Base-by-base conservation (phyloP, 2,113 vertebrate species). In the Pogonocichla stellata region DNA sequence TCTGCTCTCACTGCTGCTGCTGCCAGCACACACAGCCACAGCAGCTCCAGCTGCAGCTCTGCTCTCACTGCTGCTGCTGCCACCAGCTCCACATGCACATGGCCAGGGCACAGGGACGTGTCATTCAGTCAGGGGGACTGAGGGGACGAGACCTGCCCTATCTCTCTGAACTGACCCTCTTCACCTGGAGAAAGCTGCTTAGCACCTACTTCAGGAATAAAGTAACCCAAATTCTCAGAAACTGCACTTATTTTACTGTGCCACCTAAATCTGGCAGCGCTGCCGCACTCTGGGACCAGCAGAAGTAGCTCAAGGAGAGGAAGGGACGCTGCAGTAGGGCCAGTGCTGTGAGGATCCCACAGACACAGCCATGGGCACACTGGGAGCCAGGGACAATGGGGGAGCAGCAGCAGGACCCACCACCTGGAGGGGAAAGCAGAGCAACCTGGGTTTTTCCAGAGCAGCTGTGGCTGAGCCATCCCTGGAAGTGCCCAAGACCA, bases 221-320 rank as follows among this genome's bases (percentile, higher is more conserved):
- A 50, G 20, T 25, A 89, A 78, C 78, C 69, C 74, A 28, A 61
- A 87, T 87, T 80, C 73, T 53, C 81, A 58, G 79, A 54, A 77
- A 48, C 60, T 31, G 38, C 77, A 40, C 43, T 66, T 80, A 65
- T 87, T 93, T 94, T 90, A 93, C 70, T 34, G 81, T 85, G 92
- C 51, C 73, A n/a, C 88, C 94, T 95, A 93, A 95, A 93, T 94
- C 69, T 16, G 1, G 94, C 87, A 29, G 43, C 0, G 0, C 62
- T 6, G 1, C 62, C 0, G 56, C 6, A 42, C 24, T 65, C 84
- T 77, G 94, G 95, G 95, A 95, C 45, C 6, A 1, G 65, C 31
- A 10, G 45, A 96, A 95, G 7, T 78, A 96, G 95, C 94, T 94
- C 95, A 95, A 95, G 95, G 90, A 96, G 94, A 96, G 87, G 67